Evolutionary conservation across 1,140 invertebrate species (phyloP), one percentile per base, ranked within the genome.

Genomic region (Drosophila asahinai): DNA sequence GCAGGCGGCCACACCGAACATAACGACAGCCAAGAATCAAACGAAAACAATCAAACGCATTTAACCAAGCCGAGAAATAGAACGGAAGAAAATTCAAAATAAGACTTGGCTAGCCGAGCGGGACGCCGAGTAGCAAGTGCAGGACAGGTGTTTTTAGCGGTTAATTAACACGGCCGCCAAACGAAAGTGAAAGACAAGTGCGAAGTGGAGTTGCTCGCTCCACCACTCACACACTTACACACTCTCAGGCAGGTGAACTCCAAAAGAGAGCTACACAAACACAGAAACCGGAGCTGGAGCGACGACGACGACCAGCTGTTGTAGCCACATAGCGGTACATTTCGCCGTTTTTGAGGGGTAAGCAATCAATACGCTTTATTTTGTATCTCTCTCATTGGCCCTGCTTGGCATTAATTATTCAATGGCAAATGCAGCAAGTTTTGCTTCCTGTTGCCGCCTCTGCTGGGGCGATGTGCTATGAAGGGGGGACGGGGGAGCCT

Each of bases 21-120:
- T 57, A 57, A 57, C 54, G 54, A 57, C 54, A 57, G 54, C 54
- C 54, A 57, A 57, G 54, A 57, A 57, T 57, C 54, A 57, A 57
- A 57, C 54, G 54, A 57, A 57, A 57, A 57, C 54, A 57, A 57
- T 57, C 54, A 40, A 57, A 57, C 36, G 54, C 54, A 57, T 57
- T 57, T 57, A 57, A 57, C 8, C 52, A 55, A 57, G 14, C 36
- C 54, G 36, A 57, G 54, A 57, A 57, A 55, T 11, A 55, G 54
- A 55, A 57, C 54, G 54, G 36, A 55, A 22, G 6, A 57, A 57
- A 57, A 40, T 55, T 57, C 36, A 40, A 57, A 40, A n/a, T 57
- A 57, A 57, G 36, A 40, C 54, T 57, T 40, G 19, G 40, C 15
- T 19, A 57, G 54, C 36, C 54, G 36, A 57, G 19, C 38, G 54